Conservation (phyloP, 1,140 invertebrate species). For the Archivesica marissinica region DNA sequence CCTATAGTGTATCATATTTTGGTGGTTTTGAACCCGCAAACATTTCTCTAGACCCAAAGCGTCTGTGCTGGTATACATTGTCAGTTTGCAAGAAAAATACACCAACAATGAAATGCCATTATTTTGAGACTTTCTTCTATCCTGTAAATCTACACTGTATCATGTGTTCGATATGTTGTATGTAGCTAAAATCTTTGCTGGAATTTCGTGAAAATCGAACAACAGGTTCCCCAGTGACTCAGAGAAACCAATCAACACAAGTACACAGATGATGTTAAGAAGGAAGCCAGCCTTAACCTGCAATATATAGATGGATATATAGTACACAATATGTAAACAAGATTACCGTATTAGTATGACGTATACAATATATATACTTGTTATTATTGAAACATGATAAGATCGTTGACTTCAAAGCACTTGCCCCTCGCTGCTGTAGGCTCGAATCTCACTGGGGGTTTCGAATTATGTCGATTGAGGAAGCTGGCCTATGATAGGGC, state of each 20-base stretch:
- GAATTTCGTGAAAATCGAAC: conserved; percentile 54
- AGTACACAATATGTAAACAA: neutral
- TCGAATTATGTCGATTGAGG: neutral
- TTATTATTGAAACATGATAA: neutral
- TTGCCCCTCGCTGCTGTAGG: neutral
- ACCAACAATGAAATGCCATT: too few relatives aligned
- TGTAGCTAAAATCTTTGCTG: neutral
- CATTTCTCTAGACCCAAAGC: too few relatives aligned
- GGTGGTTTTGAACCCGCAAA: too few relatives aligned
- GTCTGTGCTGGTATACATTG: too few relatives aligned
- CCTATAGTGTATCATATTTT: too few relatives aligned
- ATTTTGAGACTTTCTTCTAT: too few relatives aligned
- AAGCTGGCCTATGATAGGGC: neutral
- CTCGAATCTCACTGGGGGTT: too few relatives aligned
- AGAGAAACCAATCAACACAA: conserved; percentile 88
- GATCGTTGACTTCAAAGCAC: neutral
- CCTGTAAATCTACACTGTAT: too few relatives aligned
- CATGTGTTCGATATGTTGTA: neutral
- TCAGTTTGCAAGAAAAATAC: too few relatives aligned
- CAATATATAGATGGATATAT: conserved; percentile 51
- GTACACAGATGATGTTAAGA: conserved; percentile 90
- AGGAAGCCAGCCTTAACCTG: conserved; percentile 89
- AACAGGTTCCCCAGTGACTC: conserved; percentile 85
- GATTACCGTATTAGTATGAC: neutral
- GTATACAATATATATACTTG: neutral